Conservation (phyloP, 2,113 vertebrate species). For the Himantopus leucocephalus region DNA sequence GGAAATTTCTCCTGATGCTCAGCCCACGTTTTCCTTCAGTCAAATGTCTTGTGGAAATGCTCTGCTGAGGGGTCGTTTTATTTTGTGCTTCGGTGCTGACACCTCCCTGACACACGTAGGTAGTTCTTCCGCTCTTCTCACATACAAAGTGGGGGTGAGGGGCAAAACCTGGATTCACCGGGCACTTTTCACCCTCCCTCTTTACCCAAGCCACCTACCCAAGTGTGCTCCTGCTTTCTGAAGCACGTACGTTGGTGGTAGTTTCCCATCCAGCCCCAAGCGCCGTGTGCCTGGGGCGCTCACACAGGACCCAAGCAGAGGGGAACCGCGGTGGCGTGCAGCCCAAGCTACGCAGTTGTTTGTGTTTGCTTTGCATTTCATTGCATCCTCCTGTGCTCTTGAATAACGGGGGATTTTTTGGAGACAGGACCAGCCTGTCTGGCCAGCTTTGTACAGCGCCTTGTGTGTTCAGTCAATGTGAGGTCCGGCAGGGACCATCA, state of each 20-base stretch:
- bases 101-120: neutral
- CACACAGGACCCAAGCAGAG: accelerated
- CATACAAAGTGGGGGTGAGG: neutral
- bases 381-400: neutral
- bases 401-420: neutral
- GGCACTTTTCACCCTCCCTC: neutral
- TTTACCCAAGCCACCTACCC: neutral
- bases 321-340: accelerated
- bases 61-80: neutral
- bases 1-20: neutral
- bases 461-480: neutral
- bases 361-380: neutral
- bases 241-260: neutral
- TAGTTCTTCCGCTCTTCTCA: neutral
- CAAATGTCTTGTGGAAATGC: neutral
- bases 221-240: neutral
- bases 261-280: neutral
- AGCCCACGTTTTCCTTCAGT: neutral
- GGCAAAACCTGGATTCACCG: neutral
- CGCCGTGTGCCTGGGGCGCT: accelerated
- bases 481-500: neutral
- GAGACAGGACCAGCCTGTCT: neutral
- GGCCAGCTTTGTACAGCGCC: neutral
- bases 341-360: neutral
- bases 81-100: neutral